These are phyloP conservation scores for Drosophila obscura DNA, from an alignment of 1,140 invertebrate genomes.

Conservation along the genomic window DNA sequence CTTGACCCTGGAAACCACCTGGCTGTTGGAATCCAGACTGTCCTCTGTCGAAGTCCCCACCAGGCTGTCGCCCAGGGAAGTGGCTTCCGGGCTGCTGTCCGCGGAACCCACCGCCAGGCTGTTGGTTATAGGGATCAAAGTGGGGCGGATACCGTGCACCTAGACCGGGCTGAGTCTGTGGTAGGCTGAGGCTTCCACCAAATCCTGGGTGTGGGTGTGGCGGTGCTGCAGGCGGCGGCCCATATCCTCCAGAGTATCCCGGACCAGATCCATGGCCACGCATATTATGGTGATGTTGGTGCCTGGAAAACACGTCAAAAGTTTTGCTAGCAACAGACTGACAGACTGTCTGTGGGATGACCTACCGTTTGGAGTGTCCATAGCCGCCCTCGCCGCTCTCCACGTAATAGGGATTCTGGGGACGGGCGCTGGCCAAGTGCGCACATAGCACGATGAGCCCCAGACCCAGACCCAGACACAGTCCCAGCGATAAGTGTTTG, in stretches of 20 bases:
- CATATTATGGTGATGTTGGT: conserved; percentile 16
- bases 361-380: background rate
- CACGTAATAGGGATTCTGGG: conserved; percentile 41
- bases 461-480: conserved; percentile 31
- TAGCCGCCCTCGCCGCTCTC: background rate
- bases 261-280: conserved; percentile 5
- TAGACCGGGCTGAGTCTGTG: background rate
- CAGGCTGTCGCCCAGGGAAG: background rate
- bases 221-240: background rate
- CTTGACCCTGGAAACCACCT: background rate
- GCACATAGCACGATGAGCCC: conserved; percentile 50
- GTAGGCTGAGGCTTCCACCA: background rate
- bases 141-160: background rate
- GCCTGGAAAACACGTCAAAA: conserved; percentile 2
- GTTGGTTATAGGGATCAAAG: background rate
- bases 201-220: background rate
- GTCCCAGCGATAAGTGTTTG: conserved; percentile 47
- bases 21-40: background rate
- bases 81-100: conserved; percentile 1
- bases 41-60: conserved; percentile 3
- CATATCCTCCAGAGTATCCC: background rate
- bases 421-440: conserved; percentile 35
- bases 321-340: too few species aligned
- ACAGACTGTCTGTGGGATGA: too few species aligned
- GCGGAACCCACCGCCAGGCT: background rate